Percentiles rank a stretch among this genome's conserved stretches.
Conservation (phyloP, 1,140 invertebrate species). For the Druon quercuslanigerum region DNA sequence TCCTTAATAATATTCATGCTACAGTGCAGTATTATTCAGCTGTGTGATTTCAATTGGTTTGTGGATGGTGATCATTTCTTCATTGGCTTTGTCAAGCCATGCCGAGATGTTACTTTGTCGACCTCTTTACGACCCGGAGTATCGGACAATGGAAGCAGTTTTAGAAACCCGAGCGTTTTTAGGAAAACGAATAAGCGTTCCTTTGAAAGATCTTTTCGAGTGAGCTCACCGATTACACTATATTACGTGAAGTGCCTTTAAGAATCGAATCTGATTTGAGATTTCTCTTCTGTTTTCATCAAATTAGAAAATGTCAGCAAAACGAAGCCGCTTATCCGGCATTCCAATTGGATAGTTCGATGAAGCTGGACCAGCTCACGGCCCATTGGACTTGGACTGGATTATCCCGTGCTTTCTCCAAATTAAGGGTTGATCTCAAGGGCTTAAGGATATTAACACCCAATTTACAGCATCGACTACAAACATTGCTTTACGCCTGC, state of each 20-base stretch:
- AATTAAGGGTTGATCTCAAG: constrained; percentile 72
- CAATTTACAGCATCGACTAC: constrained; percentile 77
- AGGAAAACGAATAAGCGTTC: constrained; percentile 59
- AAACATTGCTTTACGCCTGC: constrained; percentile 80
- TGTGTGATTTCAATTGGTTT: constrained; percentile 65
- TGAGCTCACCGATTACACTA: constrained; percentile 43
- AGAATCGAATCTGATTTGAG: constrained; percentile 8
- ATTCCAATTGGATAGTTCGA: constrained; percentile 81
- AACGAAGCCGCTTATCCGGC: constrained; percentile 82
- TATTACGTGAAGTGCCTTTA: neutral
- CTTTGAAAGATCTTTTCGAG: constrained; percentile 68
- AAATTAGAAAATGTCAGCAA: constrained; percentile 80
- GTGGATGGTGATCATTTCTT: constrained; percentile 62
- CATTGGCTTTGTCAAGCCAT: constrained; percentile 64
- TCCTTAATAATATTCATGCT: constrained; percentile 39
- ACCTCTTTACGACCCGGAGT: constrained; percentile 68
- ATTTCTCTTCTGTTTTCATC: constrained; percentile 40
- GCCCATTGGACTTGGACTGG: constrained; percentile 80
- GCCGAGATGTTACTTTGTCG: constrained; percentile 68
- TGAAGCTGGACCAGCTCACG: constrained; percentile 79
- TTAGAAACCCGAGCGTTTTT: constrained; percentile 66
- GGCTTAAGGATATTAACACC: constrained; percentile 77
- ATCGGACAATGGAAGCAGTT: constrained; percentile 63
- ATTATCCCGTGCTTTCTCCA: constrained; percentile 74
- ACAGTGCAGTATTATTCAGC: constrained; percentile 63